Percentiles rank a stretch among this genome's conserved stretches.
These are phyloP conservation scores for Bicyclus anynana DNA, from an alignment of 1,140 invertebrate species.

Conservation along the genomic window DNA sequence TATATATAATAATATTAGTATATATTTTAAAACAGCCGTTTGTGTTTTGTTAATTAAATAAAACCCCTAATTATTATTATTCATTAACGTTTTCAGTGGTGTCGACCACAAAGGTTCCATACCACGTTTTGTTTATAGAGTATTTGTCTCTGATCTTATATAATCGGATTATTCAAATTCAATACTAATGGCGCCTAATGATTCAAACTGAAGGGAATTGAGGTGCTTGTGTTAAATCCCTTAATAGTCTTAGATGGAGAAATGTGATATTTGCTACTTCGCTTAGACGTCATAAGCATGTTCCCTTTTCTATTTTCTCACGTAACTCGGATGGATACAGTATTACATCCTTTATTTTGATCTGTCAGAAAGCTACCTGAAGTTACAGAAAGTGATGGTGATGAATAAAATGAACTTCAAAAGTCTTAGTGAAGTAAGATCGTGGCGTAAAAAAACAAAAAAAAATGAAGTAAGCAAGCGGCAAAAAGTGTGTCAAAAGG, in stretches of 20 bases:
- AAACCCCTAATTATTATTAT: too few relatives aligned
- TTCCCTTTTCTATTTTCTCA: too few relatives aligned
- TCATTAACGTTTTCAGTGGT: too few relatives aligned
- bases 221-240: neutral
- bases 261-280: too few relatives aligned
- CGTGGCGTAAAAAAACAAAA: neutral
- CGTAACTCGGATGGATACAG: too few relatives aligned
- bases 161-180: neutral
- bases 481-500: slow-evolving; percentile 5
- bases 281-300: too few relatives aligned
- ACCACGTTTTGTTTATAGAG: neutral
- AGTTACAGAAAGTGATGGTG: too few relatives aligned
- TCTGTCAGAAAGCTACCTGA: neutral
- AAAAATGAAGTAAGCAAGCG: neutral
- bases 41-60: too few relatives aligned
- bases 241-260: neutral
- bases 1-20: too few relatives aligned
- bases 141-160: neutral
- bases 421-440: neutral
- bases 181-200: neutral
- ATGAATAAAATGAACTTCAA: neutral
- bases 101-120: neutral
- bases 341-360: too few relatives aligned
- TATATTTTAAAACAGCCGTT: too few relatives aligned
- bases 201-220: neutral